A percentile compares a stretch with the other conserved stretches of the same genome.
phyloP scores from a whole-genome alignment of 2,797 vertebrate species.

The Microcaecilia unicolor region DNA sequence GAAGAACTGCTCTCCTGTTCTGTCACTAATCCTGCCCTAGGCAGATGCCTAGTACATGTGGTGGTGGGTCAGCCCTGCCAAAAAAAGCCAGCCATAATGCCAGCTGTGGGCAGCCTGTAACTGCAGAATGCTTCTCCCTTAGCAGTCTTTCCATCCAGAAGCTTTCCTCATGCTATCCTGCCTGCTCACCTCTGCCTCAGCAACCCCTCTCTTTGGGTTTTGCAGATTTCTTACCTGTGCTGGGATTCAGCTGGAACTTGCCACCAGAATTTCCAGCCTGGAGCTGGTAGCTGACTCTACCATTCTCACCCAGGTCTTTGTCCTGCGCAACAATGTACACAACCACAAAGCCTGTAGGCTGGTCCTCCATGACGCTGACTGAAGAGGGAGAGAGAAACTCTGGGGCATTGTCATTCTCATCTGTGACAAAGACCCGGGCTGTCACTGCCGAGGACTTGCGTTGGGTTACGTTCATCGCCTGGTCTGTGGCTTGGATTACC shows the following conservation, averaged over 20 bases:
- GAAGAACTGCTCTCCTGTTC: too few relatives aligned
- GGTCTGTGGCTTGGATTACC: conserved; percentile 81
- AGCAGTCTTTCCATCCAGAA: too few relatives aligned
- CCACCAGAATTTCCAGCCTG: conserved; percentile 68
- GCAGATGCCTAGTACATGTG: too few relatives aligned
- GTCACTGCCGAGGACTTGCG: conserved; percentile 78
- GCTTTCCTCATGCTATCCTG: too few relatives aligned
- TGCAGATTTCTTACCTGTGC: conserved; percentile 69
- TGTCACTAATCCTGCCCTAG: too few relatives aligned
- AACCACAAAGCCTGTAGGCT: conserved; percentile 74
- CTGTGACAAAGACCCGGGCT: conserved; percentile 78
- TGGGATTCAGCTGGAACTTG: conserved; percentile 74
- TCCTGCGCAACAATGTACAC: conserved; percentile 81
- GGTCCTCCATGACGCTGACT: conserved; percentile 81
- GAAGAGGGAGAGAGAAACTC: conserved; percentile 71
- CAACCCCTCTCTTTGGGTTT: too few relatives aligned
- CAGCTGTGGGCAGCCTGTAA: too few relatives aligned
- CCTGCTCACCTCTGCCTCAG: too few relatives aligned
- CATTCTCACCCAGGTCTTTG: conserved; percentile 83
- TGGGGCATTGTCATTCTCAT: conserved; percentile 83
- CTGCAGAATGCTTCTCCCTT: too few relatives aligned
- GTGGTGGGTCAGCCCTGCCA: too few relatives aligned
- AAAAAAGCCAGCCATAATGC: too few relatives aligned
- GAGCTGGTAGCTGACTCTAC: conserved; percentile 76
- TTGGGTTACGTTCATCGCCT: conserved; percentile 64